These are phyloP conservation scores for Xiphophorus couchianus DNA, from an alignment of 2,113 vertebrate genomes.

Conservation along the genomic window DNA sequence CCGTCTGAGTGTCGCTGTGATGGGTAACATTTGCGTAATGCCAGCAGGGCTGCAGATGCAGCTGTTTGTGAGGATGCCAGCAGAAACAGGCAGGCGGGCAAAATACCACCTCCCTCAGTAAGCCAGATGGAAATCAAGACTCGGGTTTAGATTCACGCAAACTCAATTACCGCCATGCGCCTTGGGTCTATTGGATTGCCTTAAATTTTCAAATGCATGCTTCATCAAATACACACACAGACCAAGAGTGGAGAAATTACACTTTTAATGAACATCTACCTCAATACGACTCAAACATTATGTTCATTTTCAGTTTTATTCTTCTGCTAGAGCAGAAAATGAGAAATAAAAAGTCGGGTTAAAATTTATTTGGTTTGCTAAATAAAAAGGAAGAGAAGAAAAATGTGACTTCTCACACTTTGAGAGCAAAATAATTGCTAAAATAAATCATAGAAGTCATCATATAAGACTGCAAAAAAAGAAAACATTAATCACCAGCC, in stretches of 20 bases:
- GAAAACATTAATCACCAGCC: too few relatives aligned
- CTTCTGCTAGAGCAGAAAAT: too few relatives aligned
- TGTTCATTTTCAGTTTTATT: too few relatives aligned
- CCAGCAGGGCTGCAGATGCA: slow-evolving; percentile 9
- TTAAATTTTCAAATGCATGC: not conserved
- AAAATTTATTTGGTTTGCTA: not conserved
- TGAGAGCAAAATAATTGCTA: not conserved
- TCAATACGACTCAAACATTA: too few relatives aligned
- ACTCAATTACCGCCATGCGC: slow-evolving; percentile 15
- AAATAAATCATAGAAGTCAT: too few relatives aligned
- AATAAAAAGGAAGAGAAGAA: not conserved
- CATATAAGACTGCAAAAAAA: too few relatives aligned
- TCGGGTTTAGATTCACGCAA: slow-evolving; percentile 15
- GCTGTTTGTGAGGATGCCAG: slow-evolving; percentile 32
- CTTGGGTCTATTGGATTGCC: not conserved
- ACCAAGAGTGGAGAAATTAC: too few relatives aligned
- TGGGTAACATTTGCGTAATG: slow-evolving; percentile 24
- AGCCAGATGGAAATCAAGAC: slow-evolving; percentile 7
- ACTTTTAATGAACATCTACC: too few relatives aligned
- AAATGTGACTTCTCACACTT: not conserved
- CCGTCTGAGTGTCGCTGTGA: slow-evolving; percentile 22
- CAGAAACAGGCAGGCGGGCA: slow-evolving; percentile 20
- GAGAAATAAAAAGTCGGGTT: too few relatives aligned
- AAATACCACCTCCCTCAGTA: slow-evolving; percentile 58
- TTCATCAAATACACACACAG: not conserved